Conservation (phyloP, 1,140 invertebrate species). For the Acromyrmex heyeri region DNA sequence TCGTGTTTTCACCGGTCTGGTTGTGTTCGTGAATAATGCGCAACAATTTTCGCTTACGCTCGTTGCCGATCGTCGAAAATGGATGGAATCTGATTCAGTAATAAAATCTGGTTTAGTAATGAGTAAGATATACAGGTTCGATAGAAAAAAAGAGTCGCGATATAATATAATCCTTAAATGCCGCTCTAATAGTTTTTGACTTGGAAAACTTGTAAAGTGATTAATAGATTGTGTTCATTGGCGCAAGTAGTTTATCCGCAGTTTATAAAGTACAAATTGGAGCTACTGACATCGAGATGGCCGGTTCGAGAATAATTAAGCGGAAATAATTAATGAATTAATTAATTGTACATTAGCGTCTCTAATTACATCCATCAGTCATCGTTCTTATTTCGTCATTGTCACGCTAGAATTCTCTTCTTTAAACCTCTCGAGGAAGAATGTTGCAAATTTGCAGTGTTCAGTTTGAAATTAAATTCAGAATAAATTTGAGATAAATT, state of each 20-base stretch:
- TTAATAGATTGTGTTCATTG: conserved; percentile 37
- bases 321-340: conserved; percentile 68
- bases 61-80: neutral
- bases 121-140: neutral
- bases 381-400: conserved; percentile 20
- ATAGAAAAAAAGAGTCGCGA: neutral
- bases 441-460: too few relatives aligned
- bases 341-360: conserved; percentile 43
- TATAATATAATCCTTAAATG: neutral
- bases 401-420: conserved; percentile 18
- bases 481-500: too few relatives aligned
- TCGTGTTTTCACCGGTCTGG: conserved; percentile 30
- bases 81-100: neutral
- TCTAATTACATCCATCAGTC: conserved; percentile 48
- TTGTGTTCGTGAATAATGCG: conserved; percentile 46
- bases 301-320: conserved; percentile 48
- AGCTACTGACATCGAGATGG: conserved; percentile 10
- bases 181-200: neutral
- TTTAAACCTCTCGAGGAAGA: neutral
- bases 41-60: conserved; percentile 44
- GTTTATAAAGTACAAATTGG: conserved; percentile 43
- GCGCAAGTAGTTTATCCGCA: conserved; percentile 1
- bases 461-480: too few relatives aligned
- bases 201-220: conserved; percentile 34
- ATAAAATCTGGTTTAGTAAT: neutral